Conservation (phyloP, 2,888 invertebrate species). For the Oligia strigilis region DNA sequence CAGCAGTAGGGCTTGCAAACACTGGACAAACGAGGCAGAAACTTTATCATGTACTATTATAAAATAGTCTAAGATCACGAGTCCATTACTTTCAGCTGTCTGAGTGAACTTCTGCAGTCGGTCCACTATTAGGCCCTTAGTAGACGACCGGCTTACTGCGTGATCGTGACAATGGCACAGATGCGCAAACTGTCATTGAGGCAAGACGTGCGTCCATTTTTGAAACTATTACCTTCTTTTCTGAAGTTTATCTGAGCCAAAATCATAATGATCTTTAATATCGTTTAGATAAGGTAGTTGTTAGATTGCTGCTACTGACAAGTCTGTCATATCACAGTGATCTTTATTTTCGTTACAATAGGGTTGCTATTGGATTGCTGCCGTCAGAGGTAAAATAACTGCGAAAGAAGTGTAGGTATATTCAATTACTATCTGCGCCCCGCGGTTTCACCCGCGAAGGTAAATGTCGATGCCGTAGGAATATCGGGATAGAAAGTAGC, state of each 20-base stretch:
- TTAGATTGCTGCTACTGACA: too few relatives aligned
- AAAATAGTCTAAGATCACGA: background rate
- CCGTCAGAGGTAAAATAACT: too few relatives aligned
- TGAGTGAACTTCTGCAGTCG: constrained; percentile 11
- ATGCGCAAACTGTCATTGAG: constrained; percentile 4
- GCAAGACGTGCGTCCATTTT: constrained; percentile 1
- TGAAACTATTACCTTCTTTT: background rate
- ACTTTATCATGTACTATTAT: background rate
- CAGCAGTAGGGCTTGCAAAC: too few relatives aligned
- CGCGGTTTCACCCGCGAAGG: too few relatives aligned
- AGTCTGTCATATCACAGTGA: too few relatives aligned
- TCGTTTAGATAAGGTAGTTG: too few relatives aligned
- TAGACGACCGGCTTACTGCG: background rate
- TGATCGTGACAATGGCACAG: constrained; percentile 6
- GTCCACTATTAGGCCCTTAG: background rate
- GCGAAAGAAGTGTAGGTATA: background rate
- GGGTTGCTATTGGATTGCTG: too few relatives aligned
- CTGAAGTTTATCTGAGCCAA: background rate
- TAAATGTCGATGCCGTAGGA: too few relatives aligned
- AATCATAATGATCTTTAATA: too few relatives aligned
- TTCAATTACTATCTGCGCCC: background rate
- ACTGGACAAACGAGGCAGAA: too few relatives aligned
- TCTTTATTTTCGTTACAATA: too few relatives aligned
- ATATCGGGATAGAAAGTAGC: too few relatives aligned
- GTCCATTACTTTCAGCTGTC: constrained; percentile 3